phyloP scores from a whole-genome alignment of 2,888 invertebrate genomes.

The Lithosia quadra region DNA sequence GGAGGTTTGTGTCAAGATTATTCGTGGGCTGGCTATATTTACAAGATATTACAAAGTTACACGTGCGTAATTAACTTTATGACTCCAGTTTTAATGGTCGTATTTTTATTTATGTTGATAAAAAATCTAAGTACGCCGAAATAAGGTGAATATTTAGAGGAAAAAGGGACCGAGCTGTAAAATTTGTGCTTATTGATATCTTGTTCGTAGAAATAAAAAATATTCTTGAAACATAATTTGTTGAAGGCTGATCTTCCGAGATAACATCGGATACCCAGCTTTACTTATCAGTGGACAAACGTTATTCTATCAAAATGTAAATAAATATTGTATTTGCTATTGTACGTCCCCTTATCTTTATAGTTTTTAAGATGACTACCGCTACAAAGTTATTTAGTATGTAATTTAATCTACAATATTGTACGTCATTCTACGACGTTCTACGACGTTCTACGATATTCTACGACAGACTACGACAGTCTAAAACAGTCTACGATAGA shows the following conservation, averaged over 20 bases:
- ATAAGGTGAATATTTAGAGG: neutral
- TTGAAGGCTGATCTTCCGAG: neutral
- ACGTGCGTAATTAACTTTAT: conserved; percentile 5
- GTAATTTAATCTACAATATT: too few species aligned
- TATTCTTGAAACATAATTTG: neutral
- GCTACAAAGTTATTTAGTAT: too few species aligned
- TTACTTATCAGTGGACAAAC: neutral
- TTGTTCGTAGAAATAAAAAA: neutral
- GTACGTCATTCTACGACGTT: too few species aligned
- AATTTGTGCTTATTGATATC: neutral
- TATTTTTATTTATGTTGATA: conserved; percentile 1
- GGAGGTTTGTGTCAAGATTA: conserved; percentile 7
- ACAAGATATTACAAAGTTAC: conserved; percentile 13
- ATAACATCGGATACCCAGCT: neutral
- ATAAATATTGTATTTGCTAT: neutral
- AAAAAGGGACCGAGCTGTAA: neutral
- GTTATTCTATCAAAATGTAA: neutral
- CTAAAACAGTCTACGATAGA: too few species aligned
- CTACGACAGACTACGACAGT: too few species aligned
- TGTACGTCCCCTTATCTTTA: too few species aligned
- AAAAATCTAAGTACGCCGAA: neutral
- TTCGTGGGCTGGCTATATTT: conserved; percentile 9
- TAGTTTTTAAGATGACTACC: too few species aligned
- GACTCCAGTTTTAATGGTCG: neutral
- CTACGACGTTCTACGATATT: too few species aligned